Base-by-base conservation (phyloP, 1,140 invertebrate genomes). In the Leguminivora glycinivorella region DNA sequence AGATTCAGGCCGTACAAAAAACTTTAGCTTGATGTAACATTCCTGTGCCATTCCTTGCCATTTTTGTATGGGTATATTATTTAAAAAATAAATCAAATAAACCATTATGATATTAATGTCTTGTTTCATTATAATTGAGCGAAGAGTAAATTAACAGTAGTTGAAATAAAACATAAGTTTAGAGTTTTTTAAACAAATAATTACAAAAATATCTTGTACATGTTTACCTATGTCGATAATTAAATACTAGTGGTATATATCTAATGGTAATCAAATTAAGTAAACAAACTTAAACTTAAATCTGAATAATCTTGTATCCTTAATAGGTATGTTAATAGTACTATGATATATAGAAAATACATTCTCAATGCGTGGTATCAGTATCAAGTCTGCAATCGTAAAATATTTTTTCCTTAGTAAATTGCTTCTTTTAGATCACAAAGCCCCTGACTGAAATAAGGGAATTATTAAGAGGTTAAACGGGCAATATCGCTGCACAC, bases 131-230 rank as follows among this genome's bases (percentile, higher is more conserved):
- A 19, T 22, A 17, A 29, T 63, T 29, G 25, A 29, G 26, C 58
- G 24, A 29, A 63, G 26, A 63, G 4, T 1, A 29, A 26, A 29
- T 25, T 63, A n/a, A 24, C 17, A 40, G 25, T 40, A 68, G 9
- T 12, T 38, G 12, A 43, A 40, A 68, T 38, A 43, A 68, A 40
- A 22, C 31, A 68, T 52, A 34, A 34, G 58, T 31, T 63, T 29
- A 63, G 58, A 4, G 58, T 63, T 63, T 63, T 34, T 31, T 63
- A 63, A 58, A 63, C 58, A 63, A 63, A 63, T 63, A 63, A 63
- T 63, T 63, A 63, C 58, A 63, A 63, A 63, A 63, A 63, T 63
- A 63, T 29, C 17, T 29, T 63, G 58, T 63, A 63, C 58, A 63
- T 14, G 22, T 60, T 14, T 10, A n/a, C 14, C 56, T 60, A 26